Base-by-base conservation (phyloP, 2,888 invertebrate genomes). In the Amiota communis region DNA sequence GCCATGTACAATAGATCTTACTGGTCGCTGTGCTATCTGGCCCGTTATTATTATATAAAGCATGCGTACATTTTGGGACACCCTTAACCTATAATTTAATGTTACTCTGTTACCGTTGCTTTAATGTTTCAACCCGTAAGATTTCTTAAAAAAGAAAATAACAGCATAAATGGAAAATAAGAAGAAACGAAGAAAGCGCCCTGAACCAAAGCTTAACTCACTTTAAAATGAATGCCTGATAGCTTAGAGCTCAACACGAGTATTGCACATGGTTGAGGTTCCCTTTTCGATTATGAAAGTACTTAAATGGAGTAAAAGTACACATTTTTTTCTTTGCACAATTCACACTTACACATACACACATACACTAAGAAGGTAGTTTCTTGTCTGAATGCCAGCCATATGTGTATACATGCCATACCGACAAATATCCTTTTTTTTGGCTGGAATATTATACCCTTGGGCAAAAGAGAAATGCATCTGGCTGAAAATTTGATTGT, bases 401-500 rank as follows among this genome's bases (percentile, higher is more conserved):
- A 64, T n/a, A 57, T n/a, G 17, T 36, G 13, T 9, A n/a, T 46
- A 36, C 10, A 36, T 63, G 46, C 63, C 8, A 63, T 36, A 20
- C 17, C 10, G 17, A 10, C 20, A 59, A 59, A 20, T 17, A 65
- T 65, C 48, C 9, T 47, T 47, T 23, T 53, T 67, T 65, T 65
- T 65, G 65, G 65, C 20, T 53, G 23, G 67, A 68, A 68, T 68
- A 68, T 68, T 68, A 68, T 53, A 51, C 67, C 67, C 67, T 53
- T 68, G 67, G 67, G 67, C 67, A 8, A 53, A n/a, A 17, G 36
- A 36, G 67, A 68, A 68, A 68, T 68, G 78, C 80, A 83, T 81
- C 83, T 81, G 80, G 75, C 77, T 84, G 83, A 79, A 84, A 84
- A 84, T 84, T 83, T 82, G 82, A 83, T 84, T 84, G 85, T 83